Percentiles rank a stretch among this genome's conserved stretches.
These are phyloP conservation scores for Tolmerus cingulatus DNA, from an alignment of 2,888 invertebrate species.

Conservation along the genomic window DNA sequence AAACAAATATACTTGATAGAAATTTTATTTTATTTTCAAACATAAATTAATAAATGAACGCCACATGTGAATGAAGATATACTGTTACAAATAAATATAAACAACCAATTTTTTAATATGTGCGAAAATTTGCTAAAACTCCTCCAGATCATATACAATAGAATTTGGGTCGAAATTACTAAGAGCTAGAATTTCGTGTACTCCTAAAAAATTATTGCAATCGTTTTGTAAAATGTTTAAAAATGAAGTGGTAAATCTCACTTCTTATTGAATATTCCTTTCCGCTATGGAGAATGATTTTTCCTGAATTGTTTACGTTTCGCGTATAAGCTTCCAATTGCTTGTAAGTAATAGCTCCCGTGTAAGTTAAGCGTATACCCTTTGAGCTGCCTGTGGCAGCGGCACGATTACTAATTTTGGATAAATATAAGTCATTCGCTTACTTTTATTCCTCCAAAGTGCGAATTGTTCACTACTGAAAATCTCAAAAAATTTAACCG, in stretches of 20 bases:
- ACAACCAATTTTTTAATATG: neutral
- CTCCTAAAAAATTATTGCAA: neutral
- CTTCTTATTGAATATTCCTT: slow-evolving; percentile 20
- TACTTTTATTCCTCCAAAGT: slow-evolving; percentile 40
- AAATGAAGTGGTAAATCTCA: neutral
- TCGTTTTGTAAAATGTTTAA: neutral
- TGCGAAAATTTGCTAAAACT: neutral
- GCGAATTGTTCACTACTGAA: slow-evolving; percentile 45
- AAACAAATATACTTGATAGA: neutral
- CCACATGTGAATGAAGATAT: neutral
- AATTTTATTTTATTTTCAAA: neutral
- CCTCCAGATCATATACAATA: slow-evolving; percentile 6
- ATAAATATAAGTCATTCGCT: neutral
- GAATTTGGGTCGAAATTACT: slow-evolving; percentile 27
- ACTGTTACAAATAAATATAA: slow-evolving; percentile 10
- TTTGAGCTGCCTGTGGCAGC: slow-evolving; percentile 20
- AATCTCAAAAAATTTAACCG: slow-evolving; percentile 47
- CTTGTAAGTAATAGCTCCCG: slow-evolving; percentile 44
- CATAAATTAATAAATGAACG: slow-evolving; percentile 11
- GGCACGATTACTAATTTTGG: slow-evolving; percentile 21
- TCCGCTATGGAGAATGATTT: slow-evolving; percentile 40
- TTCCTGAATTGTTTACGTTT: slow-evolving; percentile 43
- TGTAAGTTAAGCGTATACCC: slow-evolving; percentile 40
- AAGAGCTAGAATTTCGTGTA: slow-evolving; percentile 9
- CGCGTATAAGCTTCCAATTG: slow-evolving; percentile 45